phyloP scores from a whole-genome alignment of 2,797 vertebrate species.

The Onychomys leucogaster region DNA sequence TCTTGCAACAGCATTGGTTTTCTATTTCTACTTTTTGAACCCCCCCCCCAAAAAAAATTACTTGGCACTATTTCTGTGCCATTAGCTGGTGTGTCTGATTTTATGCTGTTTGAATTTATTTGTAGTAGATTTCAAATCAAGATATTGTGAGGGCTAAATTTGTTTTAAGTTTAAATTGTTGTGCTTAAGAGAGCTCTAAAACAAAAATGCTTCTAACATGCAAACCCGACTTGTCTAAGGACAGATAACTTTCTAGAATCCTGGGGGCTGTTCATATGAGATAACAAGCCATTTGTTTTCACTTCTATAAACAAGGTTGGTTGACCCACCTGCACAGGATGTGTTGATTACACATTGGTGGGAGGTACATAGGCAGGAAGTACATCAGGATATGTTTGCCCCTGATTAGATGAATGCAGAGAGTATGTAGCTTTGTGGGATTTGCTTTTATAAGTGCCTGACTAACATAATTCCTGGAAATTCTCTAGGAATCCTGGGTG shows the following conservation, averaged over 20 bases:
- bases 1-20: neutral
- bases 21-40: neutral
- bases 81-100: neutral
- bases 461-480: neutral
- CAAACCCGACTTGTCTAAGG: neutral
- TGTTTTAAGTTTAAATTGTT: neutral
- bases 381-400: neutral
- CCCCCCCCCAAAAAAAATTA: neutral
- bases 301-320: neutral
- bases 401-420: neutral
- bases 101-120: neutral
- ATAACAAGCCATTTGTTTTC: neutral
- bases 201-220: neutral
- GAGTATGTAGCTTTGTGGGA: neutral
- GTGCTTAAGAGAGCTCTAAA: neutral
- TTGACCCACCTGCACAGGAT: neutral
- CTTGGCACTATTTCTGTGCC: neutral
- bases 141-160: neutral
- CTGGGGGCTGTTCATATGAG: neutral
- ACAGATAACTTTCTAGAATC: neutral
- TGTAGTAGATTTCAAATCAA: neutral
- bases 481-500: neutral
- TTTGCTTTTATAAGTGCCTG: neutral
- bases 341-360: neutral
- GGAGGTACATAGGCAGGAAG: neutral